Conservation (phyloP, 2,888 invertebrate species). For the Drosophila lutescens region DNA sequence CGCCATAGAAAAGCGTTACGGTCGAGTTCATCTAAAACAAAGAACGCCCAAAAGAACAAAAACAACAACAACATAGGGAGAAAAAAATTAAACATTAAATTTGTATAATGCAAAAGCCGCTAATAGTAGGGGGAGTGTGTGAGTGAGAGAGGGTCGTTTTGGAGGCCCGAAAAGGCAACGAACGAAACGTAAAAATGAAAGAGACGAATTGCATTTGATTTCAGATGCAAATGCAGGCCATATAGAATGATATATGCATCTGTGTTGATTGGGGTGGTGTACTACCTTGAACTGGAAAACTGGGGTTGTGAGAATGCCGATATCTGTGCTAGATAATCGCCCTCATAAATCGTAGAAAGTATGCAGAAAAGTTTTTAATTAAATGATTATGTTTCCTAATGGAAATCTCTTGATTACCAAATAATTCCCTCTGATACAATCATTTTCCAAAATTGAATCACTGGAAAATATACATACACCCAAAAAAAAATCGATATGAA, state of each 20-base stretch:
- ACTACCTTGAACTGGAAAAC: slow-evolving; percentile 42
- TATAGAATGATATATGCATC: slow-evolving; percentile 39
- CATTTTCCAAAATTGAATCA: too few relatives aligned
- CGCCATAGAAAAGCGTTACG: slow-evolving; percentile 84
- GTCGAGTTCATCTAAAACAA: slow-evolving; percentile 84
- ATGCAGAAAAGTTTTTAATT: background rate
- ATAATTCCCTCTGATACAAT: too few relatives aligned
- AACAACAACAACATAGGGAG: slow-evolving; percentile 55
- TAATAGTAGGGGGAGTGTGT: slow-evolving; percentile 61
- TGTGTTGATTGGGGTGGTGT: background rate
- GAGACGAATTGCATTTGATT: slow-evolving; percentile 71
- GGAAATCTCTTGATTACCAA: too few relatives aligned
- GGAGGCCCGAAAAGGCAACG: slow-evolving; percentile 58
- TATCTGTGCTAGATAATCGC: background rate
- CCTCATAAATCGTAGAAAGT: background rate
- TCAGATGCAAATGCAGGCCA: slow-evolving; percentile 48
- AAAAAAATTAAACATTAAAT: slow-evolving; percentile 76
- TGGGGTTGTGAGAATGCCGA: background rate
- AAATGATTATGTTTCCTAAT: too few relatives aligned
- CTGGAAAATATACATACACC: too few relatives aligned
- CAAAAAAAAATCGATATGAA: too few relatives aligned
- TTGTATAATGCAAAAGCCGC: slow-evolving; percentile 77
- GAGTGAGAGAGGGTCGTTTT: slow-evolving; percentile 23
- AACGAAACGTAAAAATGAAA: slow-evolving; percentile 68
- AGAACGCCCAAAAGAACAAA: slow-evolving; percentile 83